phyloP scores from a whole-genome alignment of 2,797 vertebrate species.

The Enteromius paludinosus region DNA sequence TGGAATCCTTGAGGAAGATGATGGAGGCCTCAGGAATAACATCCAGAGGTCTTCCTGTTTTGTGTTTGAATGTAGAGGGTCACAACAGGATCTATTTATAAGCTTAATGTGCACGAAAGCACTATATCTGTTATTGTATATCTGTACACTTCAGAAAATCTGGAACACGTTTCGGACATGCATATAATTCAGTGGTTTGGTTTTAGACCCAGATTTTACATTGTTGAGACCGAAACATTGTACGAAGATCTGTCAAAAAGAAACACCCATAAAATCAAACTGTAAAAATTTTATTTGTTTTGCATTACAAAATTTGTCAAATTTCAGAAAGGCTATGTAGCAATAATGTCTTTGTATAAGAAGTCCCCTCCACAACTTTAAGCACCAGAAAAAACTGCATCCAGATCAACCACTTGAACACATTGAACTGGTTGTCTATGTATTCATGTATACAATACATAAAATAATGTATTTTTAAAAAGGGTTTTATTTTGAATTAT shows the following conservation, averaged over 20 bases:
- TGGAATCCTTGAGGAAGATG: slow-evolving; percentile 56
- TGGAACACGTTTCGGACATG: not conserved
- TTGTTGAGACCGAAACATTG: not conserved
- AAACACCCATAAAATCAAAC: not conserved
- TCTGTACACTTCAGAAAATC: not conserved
- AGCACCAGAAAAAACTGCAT: not conserved
- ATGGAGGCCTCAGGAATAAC: slow-evolving; percentile 68
- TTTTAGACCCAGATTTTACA: not conserved
- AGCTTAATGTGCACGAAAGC: not conserved
- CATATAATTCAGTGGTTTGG: not conserved
- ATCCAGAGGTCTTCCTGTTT: slow-evolving; percentile 68
- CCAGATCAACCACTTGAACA: not conserved
- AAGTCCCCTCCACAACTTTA: no score
- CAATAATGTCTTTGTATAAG: not conserved
- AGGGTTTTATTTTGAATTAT: not conserved
- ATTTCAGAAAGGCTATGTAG: not conserved
- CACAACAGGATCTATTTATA: slow-evolving; percentile 10
- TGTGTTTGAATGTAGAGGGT: slow-evolving; percentile 52
- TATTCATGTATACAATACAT: no score
- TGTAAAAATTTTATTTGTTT: not conserved
- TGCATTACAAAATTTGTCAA: not conserved
- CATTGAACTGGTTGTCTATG: not conserved
- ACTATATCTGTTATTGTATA: slow-evolving; percentile 1
- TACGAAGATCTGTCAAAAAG: not conserved
- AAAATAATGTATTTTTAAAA: not conserved